Base-by-base conservation (phyloP, 1,140 invertebrate genomes). In the Drosophila rhopaloa region DNA sequence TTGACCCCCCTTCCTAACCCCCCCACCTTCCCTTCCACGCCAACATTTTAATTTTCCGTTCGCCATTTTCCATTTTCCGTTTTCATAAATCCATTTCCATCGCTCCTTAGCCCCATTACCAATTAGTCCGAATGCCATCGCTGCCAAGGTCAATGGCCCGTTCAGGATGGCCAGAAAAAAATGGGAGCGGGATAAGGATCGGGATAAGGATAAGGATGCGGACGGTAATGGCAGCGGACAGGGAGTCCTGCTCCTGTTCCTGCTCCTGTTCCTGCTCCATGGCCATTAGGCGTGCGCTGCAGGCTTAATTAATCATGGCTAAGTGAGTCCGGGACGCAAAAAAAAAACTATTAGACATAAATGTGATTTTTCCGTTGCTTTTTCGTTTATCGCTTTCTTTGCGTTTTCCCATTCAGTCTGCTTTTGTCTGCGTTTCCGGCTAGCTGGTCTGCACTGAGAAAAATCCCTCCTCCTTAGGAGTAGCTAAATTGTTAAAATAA, bases 281-380 rank as follows among this genome's bases (percentile, higher is more conserved):
- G 76, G 62, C 81, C 81, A 85, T 84, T 84, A 85, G 81, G 74
- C 81, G 82, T 81, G 61, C 70, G 75, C 82, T 86, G 67, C 79
- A 76, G 78, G 78, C 66, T 72, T 85, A 85, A 85, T 85, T 85
- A 85, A 85, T 85, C 82, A 85, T 72, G 62, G 82, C 74, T 79
- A 72, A 86, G 82, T 86, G 82, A 76, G 74, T 75, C 50, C 61
- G 27, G 43, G 40, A 46, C 72, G 27, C 44, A 47, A 38, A 70
- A 66, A 70, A 66, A 79, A 80, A 79, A 75, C 65, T 76, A 74
- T 72, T 86, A 79, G 79, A 79, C 82, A 86, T 86, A 86, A 86
- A 86, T 86, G 82, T 88, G 75, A 79, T 79, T 75, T 77, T 50
- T 66, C 58, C 57, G 55, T 72, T 43, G 68, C 24, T 62, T 44